Conservation (phyloP, 2,113 vertebrate species). For the Chloebia gouldiae region DNA sequence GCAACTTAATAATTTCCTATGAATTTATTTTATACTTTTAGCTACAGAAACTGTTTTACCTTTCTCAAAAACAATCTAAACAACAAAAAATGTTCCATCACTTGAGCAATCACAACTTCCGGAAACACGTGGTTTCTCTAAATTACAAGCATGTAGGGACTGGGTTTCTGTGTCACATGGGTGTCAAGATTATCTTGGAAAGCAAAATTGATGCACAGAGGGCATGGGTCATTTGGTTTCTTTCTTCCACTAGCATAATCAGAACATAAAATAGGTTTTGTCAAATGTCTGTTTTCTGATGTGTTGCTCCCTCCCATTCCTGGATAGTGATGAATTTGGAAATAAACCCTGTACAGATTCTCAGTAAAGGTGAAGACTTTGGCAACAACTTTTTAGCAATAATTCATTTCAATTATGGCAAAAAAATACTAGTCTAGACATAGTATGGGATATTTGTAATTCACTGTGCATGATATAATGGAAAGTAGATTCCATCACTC, state of each 20-base stretch:
- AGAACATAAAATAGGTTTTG: background rate
- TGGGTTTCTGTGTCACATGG: background rate
- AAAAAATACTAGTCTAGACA: background rate
- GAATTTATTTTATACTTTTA: background rate
- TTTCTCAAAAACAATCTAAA: background rate
- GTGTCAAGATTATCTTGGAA: background rate
- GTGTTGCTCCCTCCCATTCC: background rate
- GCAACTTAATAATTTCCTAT: background rate
- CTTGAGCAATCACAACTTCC: background rate
- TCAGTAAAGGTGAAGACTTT: background rate
- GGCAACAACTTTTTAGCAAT: background rate
- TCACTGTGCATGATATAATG: background rate
- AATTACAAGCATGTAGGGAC: background rate
- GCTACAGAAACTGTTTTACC: background rate
- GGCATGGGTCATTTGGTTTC: background rate
- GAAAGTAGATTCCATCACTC: background rate
- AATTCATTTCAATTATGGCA: background rate
- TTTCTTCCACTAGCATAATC: background rate
- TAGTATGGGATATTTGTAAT: background rate
- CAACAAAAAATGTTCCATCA: background rate
- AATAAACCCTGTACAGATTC: background rate
- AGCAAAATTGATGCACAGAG: background rate
- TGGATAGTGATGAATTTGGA: background rate
- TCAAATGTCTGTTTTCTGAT: background rate
- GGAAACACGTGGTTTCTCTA: background rate